Evolutionary conservation across 2,888 invertebrate genomes (phyloP).

Genomic region (Trissoscelio sp.): DNA sequence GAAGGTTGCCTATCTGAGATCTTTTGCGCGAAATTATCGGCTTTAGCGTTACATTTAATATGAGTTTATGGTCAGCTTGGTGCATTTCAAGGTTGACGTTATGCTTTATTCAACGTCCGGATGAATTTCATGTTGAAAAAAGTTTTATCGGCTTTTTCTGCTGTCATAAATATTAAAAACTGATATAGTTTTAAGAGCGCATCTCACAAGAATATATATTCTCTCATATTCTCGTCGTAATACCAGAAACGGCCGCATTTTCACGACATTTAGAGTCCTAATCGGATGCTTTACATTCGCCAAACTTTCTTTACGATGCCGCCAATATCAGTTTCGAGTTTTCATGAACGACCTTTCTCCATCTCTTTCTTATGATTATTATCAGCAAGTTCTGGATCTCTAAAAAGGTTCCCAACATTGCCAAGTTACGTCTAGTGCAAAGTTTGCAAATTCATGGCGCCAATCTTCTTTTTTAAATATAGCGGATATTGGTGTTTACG

Average conservation of each 20-base stretch:
- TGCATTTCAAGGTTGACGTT: conserved; percentile 28
- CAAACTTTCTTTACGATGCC: conserved; percentile 19
- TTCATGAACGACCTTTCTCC: conserved; percentile 8
- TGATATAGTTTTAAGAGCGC: conserved; percentile 10
- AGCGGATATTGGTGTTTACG: conserved; percentile 14
- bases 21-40: conserved; percentile 17
- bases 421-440: too few species aligned
- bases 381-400: neutral
- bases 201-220: conserved; percentile 3
- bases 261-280: conserved; percentile 19
- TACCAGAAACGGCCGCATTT: neutral
- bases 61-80: conserved; percentile 8
- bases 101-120: conserved; percentile 8
- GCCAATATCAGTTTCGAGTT: conserved; percentile 25
- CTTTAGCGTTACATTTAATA: conserved; percentile 19
- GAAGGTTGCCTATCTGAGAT: conserved; percentile 21
- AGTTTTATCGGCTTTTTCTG: conserved; percentile 20
- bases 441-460: too few species aligned
- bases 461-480: conserved; percentile 7
- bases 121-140: conserved; percentile 1
- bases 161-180: conserved; percentile 12
- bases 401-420: neutral
- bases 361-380: neutral
- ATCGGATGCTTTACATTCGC: conserved; percentile 33
- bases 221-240: neutral